Evolutionary conservation across 2,113 vertebrate genomes (phyloP), one percentile per base, ranked within the genome.

Genomic region (Mirza zaza): DNA sequence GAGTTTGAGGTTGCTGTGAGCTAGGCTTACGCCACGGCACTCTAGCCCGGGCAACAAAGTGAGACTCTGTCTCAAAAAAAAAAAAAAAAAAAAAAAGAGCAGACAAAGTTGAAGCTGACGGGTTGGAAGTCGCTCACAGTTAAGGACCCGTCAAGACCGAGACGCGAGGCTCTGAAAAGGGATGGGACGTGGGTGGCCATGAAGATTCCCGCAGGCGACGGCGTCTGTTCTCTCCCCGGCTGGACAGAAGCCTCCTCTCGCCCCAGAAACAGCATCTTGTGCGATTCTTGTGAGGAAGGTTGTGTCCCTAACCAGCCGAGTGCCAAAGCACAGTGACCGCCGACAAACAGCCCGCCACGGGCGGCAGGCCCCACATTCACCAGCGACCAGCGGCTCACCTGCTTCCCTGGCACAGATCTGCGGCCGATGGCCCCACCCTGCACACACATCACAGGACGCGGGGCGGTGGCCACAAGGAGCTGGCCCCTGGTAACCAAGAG

Each of bases 131-230:
- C 50, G 29, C 27, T 42, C 63, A 25, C 18, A 21, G n/a, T 10
- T 75, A 14, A 55, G 65, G 61, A 55, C 13, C 34, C 45, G n/a
- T 20, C 21, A 39, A 20, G 59, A 57, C 25, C 23, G 11, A 55
- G 18, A 29, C 36, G 9, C 3, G 23, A 1, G 20, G 45, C 29
- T 77, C 89, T 20, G 9, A 42, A 20, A 55, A 45, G 12, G 20
- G 34, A 42, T 8, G 27, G 18, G 36, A 36, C 1, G 14, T 34
- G 3, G 3, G 61, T 67, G 10, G 17, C 7, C 2, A 2, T 45
- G 82, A 20, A n/a, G 18, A 8, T 52, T 85, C 45, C 45, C 3
- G 29, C 10, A 6, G 52, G 15, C 17, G 15, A 4, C 15, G 4
- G 52, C 15, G 1, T 52, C 5, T 27, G 27, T 20, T 45, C 5